Evolutionary conservation across 2,797 vertebrate genomes (phyloP).

Genomic region (Acanthopagrus latus): DNA sequence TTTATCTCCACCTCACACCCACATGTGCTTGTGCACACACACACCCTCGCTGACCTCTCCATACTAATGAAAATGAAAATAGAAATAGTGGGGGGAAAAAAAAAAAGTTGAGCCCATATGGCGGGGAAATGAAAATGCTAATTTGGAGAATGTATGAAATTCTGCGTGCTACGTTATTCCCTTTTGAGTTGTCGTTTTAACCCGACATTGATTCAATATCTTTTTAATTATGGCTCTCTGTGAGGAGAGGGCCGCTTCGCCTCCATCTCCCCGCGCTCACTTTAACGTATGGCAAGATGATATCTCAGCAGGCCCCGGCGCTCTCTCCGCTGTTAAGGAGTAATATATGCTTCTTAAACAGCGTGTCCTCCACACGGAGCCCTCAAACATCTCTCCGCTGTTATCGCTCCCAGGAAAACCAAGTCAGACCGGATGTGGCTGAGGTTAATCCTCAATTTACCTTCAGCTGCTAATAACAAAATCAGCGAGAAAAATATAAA

Average conservation of each 20-base stretch:
- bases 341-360: constrained; percentile 41
- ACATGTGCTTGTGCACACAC: constrained; percentile 29
- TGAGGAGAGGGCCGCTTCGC: constrained; percentile 25
- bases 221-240: constrained; percentile 65
- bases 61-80: constrained; percentile 56
- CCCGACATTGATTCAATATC: constrained; percentile 56
- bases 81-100: constrained; percentile 32
- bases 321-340: constrained; percentile 28
- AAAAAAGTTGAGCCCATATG: constrained; percentile 30
- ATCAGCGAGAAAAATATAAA: constrained; percentile 24
- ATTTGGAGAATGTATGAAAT: constrained; percentile 43
- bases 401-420: constrained; percentile 6
- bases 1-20: constrained; percentile 58
- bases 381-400: background rate
- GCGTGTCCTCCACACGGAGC: background rate
- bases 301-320: constrained; percentile 38
- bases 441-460: constrained; percentile 38
- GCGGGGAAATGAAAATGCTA: constrained; percentile 50
- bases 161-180: constrained; percentile 18
- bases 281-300: constrained; percentile 57
- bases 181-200: constrained; percentile 39
- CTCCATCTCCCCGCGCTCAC: constrained; percentile 36
- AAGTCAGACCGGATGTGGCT: background rate
- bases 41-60: constrained; percentile 12
- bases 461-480: background rate